These are phyloP conservation scores for Rachycentron canadum DNA, from an alignment of 2,797 vertebrate species.

Conservation along the genomic window DNA sequence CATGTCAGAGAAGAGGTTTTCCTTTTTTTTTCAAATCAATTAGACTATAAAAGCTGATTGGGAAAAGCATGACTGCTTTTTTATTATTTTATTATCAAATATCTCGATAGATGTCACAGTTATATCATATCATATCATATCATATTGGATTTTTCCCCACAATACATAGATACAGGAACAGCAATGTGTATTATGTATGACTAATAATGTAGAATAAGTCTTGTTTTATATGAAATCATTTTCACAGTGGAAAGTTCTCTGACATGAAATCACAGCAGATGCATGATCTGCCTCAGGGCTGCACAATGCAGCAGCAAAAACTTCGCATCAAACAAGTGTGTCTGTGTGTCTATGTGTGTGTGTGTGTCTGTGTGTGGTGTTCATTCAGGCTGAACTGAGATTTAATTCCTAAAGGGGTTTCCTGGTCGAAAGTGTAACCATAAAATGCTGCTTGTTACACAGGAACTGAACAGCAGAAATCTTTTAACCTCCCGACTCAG, in stretches of 20 bases:
- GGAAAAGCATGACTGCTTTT: background rate
- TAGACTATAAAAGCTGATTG: background rate
- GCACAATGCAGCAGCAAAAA: conserved; percentile 20
- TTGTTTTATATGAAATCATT: background rate
- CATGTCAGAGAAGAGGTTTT: background rate
- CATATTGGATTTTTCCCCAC: background rate
- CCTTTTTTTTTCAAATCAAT: background rate
- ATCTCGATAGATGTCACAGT: background rate
- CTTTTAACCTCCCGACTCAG: conserved; percentile 43
- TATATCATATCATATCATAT: too few relatives aligned
- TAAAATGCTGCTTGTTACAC: conserved; percentile 5
- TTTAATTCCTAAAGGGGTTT: conserved; percentile 54
- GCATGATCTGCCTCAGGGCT: conserved; percentile 11
- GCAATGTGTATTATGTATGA: too few relatives aligned
- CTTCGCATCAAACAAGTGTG: conserved; percentile 15
- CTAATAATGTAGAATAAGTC: accelerated
- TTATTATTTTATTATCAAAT: background rate
- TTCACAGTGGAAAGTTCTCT: background rate
- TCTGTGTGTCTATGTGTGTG: background rate
- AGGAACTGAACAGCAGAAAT: conserved; percentile 31
- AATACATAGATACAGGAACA: too few relatives aligned
- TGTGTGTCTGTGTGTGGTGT: conserved; percentile 23
- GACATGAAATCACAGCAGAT: conserved; percentile 20
- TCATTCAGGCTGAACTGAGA: conserved; percentile 48
- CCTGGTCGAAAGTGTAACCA: conserved; percentile 36